Evolutionary conservation across 30 jellyfish, hydroid and myxozoan genomes (phyloP).

Genomic region (Turritopsis rubra): DNA sequence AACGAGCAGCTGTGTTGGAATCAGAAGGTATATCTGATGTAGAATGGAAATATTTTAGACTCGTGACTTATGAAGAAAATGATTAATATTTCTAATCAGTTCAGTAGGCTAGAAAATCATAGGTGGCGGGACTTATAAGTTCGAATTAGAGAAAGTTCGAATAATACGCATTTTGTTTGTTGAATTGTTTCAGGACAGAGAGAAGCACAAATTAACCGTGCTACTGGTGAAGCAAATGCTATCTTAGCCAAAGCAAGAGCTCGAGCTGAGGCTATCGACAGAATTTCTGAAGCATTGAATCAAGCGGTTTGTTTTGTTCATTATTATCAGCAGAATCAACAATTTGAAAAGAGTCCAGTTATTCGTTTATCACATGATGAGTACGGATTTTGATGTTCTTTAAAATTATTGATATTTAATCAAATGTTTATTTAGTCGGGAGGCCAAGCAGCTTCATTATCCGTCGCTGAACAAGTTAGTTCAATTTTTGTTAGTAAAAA

Average conservation of each 20-base stretch:
- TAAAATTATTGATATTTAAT: neutral
- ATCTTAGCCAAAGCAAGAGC: conserved; percentile 80
- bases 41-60: neutral
- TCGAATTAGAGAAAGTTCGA: neutral
- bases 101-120: too few relatives aligned
- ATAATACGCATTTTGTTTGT: neutral
- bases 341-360: too few relatives aligned
- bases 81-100: neutral
- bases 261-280: conserved; percentile 79
- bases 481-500: too few relatives aligned
- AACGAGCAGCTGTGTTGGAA: conserved; percentile 92
- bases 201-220: conserved; percentile 91
- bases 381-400: neutral
- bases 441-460: conserved; percentile 89
- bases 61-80: neutral
- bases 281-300: conserved; percentile 63
- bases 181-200: conserved; percentile 58
- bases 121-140: too few relatives aligned
- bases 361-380: neutral
- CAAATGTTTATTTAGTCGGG: conserved; percentile 72
- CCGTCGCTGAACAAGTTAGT: conserved; percentile 96
- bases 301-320: conserved; percentile 37
- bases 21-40: conserved; percentile 76
- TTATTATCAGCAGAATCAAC: neutral
- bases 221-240: conserved; percentile 98